Base-by-base conservation (phyloP, 2,888 invertebrate genomes). In the Lithophane leautieri region DNA sequence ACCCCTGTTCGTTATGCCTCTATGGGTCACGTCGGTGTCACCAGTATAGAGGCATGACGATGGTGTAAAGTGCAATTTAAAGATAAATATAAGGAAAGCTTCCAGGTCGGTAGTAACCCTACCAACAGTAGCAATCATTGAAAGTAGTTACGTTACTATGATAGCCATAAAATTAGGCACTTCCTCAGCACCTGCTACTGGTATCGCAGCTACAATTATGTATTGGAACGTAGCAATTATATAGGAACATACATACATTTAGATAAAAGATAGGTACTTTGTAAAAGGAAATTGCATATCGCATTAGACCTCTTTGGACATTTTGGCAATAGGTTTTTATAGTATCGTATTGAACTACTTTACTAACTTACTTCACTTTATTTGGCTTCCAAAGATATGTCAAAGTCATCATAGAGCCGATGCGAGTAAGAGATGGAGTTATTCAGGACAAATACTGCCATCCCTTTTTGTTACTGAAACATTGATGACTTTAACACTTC, bases 111-210 rank as follows among this genome's bases (percentile, higher is more conserved):
- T 54, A 34, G 47, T 58, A 83, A 52, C 84, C 73, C 81, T 81
- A 60, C 9, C 1, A n/a, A 52, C 28, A 60, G 73, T 28, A 73
- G 56, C 66, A 76, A 84, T 74, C 76, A 79, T 67, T 71, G 74
- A 62, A 74, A 76, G 74, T 68, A 47, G 78, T 75, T 54, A 52
- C 40, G 9, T 56, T 63, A 65, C 71, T 74, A 61, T 56, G 69
- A 69, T 67, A 67, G 78, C 79, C 84, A 83, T 90, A 89, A 89
- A 89, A 90, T 89, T 89, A 86, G 90, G 86, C 83, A 88, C 87
- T 89, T 90, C 89, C 89, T 87, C 71, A 79, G 78, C 89, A 89
- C 86, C 86, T 88, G 84, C 82, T 80, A 74, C 82, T 79, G 71
- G 80, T 73, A 69, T 54, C 72, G 25, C 34, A 65, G 62, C 63